Evolutionary conservation across 2,797 vertebrate species (phyloP), one percentile per base, ranked within the genome.

Genomic region (Melanotaenia pygmaea): DNA sequence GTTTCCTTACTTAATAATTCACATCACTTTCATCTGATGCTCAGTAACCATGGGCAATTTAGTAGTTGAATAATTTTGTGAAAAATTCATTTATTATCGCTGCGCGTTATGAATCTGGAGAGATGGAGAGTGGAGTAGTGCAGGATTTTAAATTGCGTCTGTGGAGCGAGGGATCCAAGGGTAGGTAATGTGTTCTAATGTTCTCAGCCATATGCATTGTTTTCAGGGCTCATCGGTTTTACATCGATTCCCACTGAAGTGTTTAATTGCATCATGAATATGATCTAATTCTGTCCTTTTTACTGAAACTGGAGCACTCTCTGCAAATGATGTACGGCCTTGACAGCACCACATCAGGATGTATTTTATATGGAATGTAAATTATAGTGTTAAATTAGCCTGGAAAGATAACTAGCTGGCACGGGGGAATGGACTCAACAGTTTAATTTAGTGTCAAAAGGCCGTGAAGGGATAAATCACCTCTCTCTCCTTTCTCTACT

Each of bases 201-300:
- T 98, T 98, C 97, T 94, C 95, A 96, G 96, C 98, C 98, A 98
- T 99, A 99, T 99, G 98, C 98, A 98, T 97, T 98, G 97, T 98
- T 99, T 99, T 99, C 98, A 99, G 97, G 98, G 95, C 98, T 99
- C 98, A 99, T 99, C 98, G 97, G 97, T 98, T 99, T 99, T 98
- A 99, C 98, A 99, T 98, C 98, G 97, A 99, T 99, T 99, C 97
- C 96, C 97, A 98, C 95, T 98, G 97, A 99, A 99, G 98, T 99
- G 98, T 99, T 99, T 99, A 99, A 99, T 99, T 99, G 97, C 97
- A 98, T 99, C 97, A 98, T 98, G 97, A 99, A 98, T 98, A 97
- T 98, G 97, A 99, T 99, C 98, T 99, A 99, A 99, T 99, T 99
- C 97, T 96, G 97, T 98, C 97, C 97, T 98, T 98, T 98, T 97